A percentile compares a stretch with the other conserved stretches of the same genome.
phyloP scores from a whole-genome alignment of 2,888 invertebrate species.

The Xylota segnis region DNA sequence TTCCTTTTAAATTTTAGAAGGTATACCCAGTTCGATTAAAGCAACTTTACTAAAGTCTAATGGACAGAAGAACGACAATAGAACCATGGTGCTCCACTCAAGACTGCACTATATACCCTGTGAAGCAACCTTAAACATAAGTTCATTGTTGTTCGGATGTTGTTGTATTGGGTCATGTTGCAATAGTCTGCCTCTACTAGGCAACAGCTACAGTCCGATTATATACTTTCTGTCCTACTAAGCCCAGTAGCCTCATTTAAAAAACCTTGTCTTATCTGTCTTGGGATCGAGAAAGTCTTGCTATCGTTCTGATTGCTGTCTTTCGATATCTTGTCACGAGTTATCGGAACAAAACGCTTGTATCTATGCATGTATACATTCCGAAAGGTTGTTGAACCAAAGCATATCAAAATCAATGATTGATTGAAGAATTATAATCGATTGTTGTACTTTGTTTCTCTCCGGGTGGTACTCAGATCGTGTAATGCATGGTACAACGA shows the following conservation, averaged over 20 bases:
- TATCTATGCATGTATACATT: not conserved
- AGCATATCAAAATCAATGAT: not conserved
- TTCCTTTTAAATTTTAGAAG: too few species aligned
- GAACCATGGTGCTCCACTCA: too few species aligned
- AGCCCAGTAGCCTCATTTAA: not conserved
- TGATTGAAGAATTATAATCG: constrained; percentile 7
- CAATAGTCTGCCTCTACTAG: too few species aligned
- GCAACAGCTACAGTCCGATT: too few species aligned
- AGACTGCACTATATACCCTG: too few species aligned
- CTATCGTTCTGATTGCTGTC: not conserved
- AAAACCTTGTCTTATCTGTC: not conserved
- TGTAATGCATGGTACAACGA: not conserved
- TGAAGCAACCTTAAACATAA: too few species aligned
- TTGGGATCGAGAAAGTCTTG: not conserved
- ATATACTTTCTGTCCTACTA: too few species aligned
- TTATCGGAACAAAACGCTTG: not conserved
- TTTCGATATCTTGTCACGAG: not conserved
- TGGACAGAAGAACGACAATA: too few species aligned
- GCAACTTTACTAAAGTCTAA: too few species aligned
- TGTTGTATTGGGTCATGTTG: too few species aligned
- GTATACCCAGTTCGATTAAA: too few species aligned
- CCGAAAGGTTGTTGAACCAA: constrained; percentile 6
- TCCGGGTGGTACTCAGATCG: not conserved
- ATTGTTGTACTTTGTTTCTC: not conserved
- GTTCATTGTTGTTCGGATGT: too few species aligned